Conservation (phyloP, 1,140 invertebrate species). For the Limonius californicus region DNA sequence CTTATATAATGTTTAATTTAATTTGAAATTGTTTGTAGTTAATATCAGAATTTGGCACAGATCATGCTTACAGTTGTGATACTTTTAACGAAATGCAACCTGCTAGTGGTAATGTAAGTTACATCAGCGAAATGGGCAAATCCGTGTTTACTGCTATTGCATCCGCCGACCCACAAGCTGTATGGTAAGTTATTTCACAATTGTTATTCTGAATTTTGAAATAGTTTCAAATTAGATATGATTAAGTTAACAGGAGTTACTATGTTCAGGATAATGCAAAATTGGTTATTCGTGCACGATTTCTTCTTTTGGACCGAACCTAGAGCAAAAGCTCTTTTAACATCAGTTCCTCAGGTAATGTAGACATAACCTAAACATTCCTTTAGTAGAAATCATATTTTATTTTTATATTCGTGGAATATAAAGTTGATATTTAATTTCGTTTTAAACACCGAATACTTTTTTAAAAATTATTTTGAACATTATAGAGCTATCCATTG, state of each 20-base stretch:
- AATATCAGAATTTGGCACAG: slow-evolving; percentile 59
- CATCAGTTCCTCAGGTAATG: slow-evolving; percentile 69
- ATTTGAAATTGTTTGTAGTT: slow-evolving; percentile 19
- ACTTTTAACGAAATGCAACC: slow-evolving; percentile 90
- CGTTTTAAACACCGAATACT: too few relatives aligned
- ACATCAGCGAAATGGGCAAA: slow-evolving; percentile 61
- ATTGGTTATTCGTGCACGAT: slow-evolving; percentile 79
- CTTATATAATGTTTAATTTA: too few relatives aligned
- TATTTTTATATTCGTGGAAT: too few relatives aligned
- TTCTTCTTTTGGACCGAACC: slow-evolving; percentile 66
- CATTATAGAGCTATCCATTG: too few relatives aligned
- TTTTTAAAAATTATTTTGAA: too few relatives aligned
- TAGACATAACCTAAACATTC: too few relatives aligned
- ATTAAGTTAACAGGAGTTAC: too few relatives aligned
- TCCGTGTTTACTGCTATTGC: slow-evolving; percentile 70
- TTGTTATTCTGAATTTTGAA: neutral
- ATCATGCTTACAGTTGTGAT: slow-evolving; percentile 87
- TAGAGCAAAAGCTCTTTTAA: slow-evolving; percentile 69
- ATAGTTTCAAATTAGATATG: too few relatives aligned
- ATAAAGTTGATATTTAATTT: too few relatives aligned
- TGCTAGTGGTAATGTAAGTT: slow-evolving; percentile 53
- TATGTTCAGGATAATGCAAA: slow-evolving; percentile 73
- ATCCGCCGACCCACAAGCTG: slow-evolving; percentile 66
- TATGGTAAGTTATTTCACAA: slow-evolving; percentile 65
- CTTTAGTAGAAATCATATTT: too few relatives aligned